Evolutionary conservation across 2,113 vertebrate genomes (phyloP).

Genomic region (Ameiurus melas): DNA sequence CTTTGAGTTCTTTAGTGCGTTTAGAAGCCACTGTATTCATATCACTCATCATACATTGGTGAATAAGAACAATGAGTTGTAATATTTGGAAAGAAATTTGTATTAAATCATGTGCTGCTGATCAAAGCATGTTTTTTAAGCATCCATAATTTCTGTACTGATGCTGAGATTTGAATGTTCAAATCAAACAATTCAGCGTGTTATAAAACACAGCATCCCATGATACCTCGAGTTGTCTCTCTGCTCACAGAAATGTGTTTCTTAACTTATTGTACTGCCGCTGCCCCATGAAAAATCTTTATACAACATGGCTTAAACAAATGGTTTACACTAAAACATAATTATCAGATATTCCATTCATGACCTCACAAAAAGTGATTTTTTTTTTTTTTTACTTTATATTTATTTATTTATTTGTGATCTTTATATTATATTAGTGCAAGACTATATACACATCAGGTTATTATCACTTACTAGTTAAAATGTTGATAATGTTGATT

Average conservation of each 20-base stretch:
- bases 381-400: too few species aligned
- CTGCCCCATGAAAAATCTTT: not conserved
- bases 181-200: not conserved
- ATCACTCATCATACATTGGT: not conserved
- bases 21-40: not conserved
- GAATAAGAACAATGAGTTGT: slow-evolving; percentile 12
- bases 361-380: not conserved
- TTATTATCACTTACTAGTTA: not conserved
- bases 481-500: slow-evolving; percentile 3
- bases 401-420: slow-evolving; percentile 11
- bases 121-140: not conserved
- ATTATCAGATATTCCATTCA: not conserved
- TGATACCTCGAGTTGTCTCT: not conserved
- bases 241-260: not conserved
- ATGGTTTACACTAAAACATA: not conserved
- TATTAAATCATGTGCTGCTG: not conserved
- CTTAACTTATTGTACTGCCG: not conserved
- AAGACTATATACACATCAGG: not conserved
- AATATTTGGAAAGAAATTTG: slow-evolving; percentile 4
- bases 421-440: not conserved
- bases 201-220: not conserved
- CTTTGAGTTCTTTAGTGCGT: not conserved
- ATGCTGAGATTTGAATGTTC: not conserved
- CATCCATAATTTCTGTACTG: not conserved
- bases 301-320: not conserved